Conservation (phyloP, 1,140 invertebrate species). For the Dendrolimus punctatus region DNA sequence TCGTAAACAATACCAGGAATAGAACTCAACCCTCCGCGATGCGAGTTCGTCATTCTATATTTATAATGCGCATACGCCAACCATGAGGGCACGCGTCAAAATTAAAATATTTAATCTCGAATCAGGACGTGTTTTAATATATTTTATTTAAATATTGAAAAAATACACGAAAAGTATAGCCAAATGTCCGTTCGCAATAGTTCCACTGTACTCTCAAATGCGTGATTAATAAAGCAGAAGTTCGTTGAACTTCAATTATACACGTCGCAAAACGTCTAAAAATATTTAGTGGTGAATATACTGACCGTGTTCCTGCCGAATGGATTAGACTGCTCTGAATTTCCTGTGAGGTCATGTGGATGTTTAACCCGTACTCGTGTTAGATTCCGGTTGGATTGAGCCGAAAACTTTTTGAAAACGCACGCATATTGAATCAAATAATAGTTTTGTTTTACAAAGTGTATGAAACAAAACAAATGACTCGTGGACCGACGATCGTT, state of each 20-base stretch:
- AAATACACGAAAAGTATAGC: background rate
- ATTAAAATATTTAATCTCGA: slow-evolving; percentile 26
- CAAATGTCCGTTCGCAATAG: too few relatives aligned
- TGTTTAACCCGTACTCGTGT: background rate
- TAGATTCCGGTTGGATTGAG: slow-evolving; percentile 4
- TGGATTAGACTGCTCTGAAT: slow-evolving; percentile 42
- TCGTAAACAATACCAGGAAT: slow-evolving; percentile 33
- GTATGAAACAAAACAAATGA: slow-evolving; percentile 31
- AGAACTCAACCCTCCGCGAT: slow-evolving; percentile 40
- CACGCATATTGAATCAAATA: background rate
- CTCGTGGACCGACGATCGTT: slow-evolving; percentile 58
- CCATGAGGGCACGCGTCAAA: slow-evolving; percentile 24
- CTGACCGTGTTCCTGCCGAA: slow-evolving; percentile 31
- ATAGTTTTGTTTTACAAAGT: slow-evolving; percentile 10
- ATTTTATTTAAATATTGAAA: background rate
- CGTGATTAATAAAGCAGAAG: slow-evolving; percentile 27
- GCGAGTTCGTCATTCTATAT: slow-evolving; percentile 46
- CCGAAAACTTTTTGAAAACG: background rate
- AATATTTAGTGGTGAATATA: slow-evolving; percentile 55
- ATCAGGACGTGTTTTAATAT: slow-evolving; percentile 20
- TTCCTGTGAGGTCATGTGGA: slow-evolving; percentile 32
- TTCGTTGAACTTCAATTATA: slow-evolving; percentile 49
- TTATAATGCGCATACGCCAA: slow-evolving; percentile 27
- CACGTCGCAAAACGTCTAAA: slow-evolving; percentile 49
- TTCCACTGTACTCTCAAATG: background rate